phyloP scores from a whole-genome alignment of 2,888 invertebrate species.

The Sphaerophoria rueppellii region DNA sequence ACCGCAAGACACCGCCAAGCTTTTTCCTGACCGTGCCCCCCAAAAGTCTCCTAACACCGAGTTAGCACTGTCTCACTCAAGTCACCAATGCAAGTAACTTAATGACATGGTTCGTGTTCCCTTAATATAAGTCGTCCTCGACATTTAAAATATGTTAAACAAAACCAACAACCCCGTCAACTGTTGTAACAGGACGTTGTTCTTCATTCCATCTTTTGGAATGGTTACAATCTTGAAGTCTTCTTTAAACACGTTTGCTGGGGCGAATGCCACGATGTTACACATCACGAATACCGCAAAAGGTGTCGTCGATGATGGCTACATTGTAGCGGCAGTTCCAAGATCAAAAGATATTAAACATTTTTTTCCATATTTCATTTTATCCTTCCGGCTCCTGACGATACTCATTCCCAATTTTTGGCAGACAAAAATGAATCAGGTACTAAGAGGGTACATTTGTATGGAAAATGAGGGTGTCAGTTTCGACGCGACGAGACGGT shows the following conservation, averaged over 20 bases:
- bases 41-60: too few relatives aligned
- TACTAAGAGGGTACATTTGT: conserved; percentile 42
- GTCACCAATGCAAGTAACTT: too few relatives aligned
- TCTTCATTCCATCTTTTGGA: conserved; percentile 58
- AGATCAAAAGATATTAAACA: conserved; percentile 57
- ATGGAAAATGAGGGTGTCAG: conserved; percentile 45
- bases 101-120: too few relatives aligned
- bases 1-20: too few relatives aligned
- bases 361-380: background rate
- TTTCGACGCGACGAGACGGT: conserved; percentile 16
- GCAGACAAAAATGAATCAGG: conserved; percentile 43
- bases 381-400: conserved; percentile 25
- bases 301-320: background rate
- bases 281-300: background rate
- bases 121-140: too few relatives aligned
- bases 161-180: conserved; percentile 48
- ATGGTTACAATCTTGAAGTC: conserved; percentile 62
- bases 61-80: too few relatives aligned
- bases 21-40: too few relatives aligned
- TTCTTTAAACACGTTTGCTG: too few relatives aligned
- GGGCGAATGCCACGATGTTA: too few relatives aligned
- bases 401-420: conserved; percentile 28
- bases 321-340: conserved; percentile 51
- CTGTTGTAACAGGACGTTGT: conserved; percentile 55
- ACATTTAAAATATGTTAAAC: too few relatives aligned